phyloP scores from a whole-genome alignment of 2,113 vertebrate genomes.

The Toxotes chatareus region DNA sequence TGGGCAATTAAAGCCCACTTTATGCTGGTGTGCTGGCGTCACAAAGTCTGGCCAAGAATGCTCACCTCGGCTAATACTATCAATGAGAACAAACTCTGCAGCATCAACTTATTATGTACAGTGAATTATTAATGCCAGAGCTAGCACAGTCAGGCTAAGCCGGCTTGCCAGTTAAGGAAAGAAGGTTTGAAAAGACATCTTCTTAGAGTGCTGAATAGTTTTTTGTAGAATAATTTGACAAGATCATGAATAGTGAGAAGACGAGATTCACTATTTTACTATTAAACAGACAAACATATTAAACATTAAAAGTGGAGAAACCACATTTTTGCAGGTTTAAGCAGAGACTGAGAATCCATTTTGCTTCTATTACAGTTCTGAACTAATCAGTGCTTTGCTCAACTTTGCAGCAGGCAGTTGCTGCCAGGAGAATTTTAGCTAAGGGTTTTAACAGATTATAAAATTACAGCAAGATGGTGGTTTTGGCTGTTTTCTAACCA shows the following conservation, averaged over 20 bases:
- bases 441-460: not conserved
- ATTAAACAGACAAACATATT: not conserved
- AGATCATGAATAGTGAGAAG: not conserved
- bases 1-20: constrained; percentile 81
- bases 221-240: constrained; percentile 12
- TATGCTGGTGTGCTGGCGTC: constrained; percentile 80
- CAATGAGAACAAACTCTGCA: constrained; percentile 79
- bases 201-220: constrained; percentile 22
- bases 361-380: not conserved
- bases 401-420: not conserved
- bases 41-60: constrained; percentile 80
- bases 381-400: constrained; percentile 2
- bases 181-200: constrained; percentile 40
- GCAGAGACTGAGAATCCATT: not conserved
- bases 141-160: constrained; percentile 60
- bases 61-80: constrained; percentile 81
- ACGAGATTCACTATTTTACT: not conserved
- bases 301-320: not conserved
- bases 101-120: constrained; percentile 77
- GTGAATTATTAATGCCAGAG: constrained; percentile 82
- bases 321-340: not conserved
- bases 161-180: constrained; percentile 34
- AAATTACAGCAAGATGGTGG: not conserved
- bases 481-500: not conserved
- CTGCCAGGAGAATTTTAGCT: not conserved